A percentile compares a stretch with the other conserved stretches of the same genome.
Conservation (phyloP, 2,888 invertebrate species). For the Nycteola revayana region DNA sequence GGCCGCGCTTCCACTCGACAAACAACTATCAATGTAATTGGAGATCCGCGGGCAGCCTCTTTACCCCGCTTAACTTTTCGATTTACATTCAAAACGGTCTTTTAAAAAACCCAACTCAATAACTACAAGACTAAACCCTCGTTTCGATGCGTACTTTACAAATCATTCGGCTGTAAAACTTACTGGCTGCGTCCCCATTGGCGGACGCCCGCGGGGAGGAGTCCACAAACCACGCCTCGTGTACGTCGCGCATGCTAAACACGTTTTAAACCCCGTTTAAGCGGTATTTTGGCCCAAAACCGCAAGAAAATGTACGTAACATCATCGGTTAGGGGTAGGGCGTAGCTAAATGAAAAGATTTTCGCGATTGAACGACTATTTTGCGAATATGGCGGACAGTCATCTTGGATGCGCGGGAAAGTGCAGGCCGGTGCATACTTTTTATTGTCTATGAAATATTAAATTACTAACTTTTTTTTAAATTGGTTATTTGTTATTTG, state of each 20-base stretch:
- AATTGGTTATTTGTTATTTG: no score
- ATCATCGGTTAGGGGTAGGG: constrained; percentile 73
- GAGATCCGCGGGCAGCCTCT: constrained; percentile 69
- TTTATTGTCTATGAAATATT: not conserved
- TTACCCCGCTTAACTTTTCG: constrained; percentile 79
- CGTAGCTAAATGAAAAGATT: constrained; percentile 77
- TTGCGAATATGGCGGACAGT: constrained; percentile 74
- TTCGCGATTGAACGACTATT: constrained; percentile 69
- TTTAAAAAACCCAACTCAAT: constrained; percentile 78
- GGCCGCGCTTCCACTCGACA: constrained; percentile 34
- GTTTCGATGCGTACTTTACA: constrained; percentile 67
- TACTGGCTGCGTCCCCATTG: constrained; percentile 49
- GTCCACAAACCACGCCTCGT: constrained; percentile 50
- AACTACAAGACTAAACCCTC: constrained; percentile 67
- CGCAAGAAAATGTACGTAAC: constrained; percentile 79
- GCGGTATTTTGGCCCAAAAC: constrained; percentile 80
- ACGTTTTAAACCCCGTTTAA: constrained; percentile 77
- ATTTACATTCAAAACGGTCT: constrained; percentile 81
- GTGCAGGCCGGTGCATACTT: constrained; percentile 43
- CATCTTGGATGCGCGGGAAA: constrained; percentile 64
- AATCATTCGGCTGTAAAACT: constrained; percentile 65
- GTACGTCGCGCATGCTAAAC: constrained; percentile 75
- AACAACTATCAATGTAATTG: constrained; percentile 78
- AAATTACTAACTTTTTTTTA: no score
- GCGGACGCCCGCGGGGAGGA: constrained; percentile 46